Conservation (phyloP, 2,888 invertebrate species). For the Ommatoiulus sabulosus region DNA sequence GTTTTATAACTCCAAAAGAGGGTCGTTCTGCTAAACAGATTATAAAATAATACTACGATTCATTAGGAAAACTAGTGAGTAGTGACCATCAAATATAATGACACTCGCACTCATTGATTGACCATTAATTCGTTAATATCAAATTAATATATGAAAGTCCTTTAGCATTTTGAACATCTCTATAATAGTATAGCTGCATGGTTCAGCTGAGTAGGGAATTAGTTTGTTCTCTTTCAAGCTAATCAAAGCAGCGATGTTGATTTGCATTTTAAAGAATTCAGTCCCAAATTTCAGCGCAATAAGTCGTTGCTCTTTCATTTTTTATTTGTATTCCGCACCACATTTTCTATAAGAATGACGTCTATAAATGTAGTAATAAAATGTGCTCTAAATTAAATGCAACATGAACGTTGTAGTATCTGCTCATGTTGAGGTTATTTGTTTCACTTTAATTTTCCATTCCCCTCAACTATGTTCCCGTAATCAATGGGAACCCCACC, state of each 20-base stretch:
- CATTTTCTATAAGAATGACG: neutral
- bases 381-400: neutral
- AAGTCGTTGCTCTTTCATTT: conserved; percentile 11
- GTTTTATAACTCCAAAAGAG: no score
- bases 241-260: neutral
- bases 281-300: neutral
- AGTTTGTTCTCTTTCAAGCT: neutral
- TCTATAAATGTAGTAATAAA: neutral
- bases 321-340: conserved; percentile 1
- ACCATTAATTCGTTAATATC: no score
- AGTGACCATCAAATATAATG: no score
- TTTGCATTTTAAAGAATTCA: neutral
- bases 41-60: no score
- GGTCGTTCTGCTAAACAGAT: no score
- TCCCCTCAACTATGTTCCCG: neutral
- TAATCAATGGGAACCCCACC: neutral
- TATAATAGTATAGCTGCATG: neutral
- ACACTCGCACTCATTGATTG: no score
- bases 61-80: no score
- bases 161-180: no score
- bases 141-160: no score
- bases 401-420: neutral
- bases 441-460: neutral
- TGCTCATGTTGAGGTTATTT: neutral
- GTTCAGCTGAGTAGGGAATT: neutral